Evolutionary conservation across 1,140 invertebrate species (phyloP).

Genomic region (Nasonia longicornis): DNA sequence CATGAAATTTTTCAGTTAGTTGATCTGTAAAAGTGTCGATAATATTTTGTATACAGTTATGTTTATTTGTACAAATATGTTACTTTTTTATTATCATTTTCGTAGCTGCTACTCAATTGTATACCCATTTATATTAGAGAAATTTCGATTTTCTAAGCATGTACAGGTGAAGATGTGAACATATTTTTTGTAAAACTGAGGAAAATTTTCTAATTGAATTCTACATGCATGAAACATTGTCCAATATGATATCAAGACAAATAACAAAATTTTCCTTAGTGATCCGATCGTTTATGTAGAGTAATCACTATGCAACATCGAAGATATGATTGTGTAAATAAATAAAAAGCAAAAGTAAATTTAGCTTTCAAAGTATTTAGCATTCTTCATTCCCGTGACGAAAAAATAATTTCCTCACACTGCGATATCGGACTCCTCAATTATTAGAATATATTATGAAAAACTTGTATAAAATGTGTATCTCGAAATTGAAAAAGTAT

Average conservation of each 20-base stretch:
- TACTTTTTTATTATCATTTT: slow-evolving; percentile 15
- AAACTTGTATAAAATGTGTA: slow-evolving; percentile 33
- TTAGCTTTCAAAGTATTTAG: slow-evolving; percentile 36
- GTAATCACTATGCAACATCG: slow-evolving; percentile 31
- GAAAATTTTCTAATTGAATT: slow-evolving; percentile 4
- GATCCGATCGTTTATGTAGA: slow-evolving; percentile 19
- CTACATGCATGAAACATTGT: neutral
- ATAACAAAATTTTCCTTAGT: slow-evolving; percentile 11
- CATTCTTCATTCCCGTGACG: slow-evolving; percentile 28
- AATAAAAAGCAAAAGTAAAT: slow-evolving; percentile 32
- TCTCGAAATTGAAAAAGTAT: neutral
- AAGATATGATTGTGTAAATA: slow-evolving; percentile 38
- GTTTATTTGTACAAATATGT: slow-evolving; percentile 29
- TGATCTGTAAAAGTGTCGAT: slow-evolving; percentile 19
- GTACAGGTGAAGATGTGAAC: slow-evolving; percentile 11
- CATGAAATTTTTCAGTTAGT: neutral
- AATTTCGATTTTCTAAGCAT: slow-evolving; percentile 14
- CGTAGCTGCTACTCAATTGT: slow-evolving; percentile 11
- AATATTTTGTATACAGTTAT: slow-evolving; percentile 30
- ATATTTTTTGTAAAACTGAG: slow-evolving; percentile 35
- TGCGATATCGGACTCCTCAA: neutral
- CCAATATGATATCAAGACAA: neutral
- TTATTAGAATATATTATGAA: neutral
- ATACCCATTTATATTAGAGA: neutral
- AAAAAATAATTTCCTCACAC: neutral